These are phyloP conservation scores for Lasioglossum baleicum DNA, from an alignment of 1,140 invertebrate genomes.

Conservation along the genomic window DNA sequence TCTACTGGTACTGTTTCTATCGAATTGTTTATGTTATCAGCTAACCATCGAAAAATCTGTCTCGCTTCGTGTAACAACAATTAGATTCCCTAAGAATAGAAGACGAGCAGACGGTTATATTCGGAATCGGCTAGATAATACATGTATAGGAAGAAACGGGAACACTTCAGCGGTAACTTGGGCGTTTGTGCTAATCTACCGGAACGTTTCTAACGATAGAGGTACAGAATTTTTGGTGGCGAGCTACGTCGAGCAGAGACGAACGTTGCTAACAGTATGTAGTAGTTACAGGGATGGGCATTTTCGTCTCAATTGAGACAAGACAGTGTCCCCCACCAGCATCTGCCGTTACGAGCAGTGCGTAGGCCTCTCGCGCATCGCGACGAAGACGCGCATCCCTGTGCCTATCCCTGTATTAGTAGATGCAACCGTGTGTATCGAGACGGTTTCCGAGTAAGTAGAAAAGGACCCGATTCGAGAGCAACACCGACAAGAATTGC, in stretches of 20 bases:
- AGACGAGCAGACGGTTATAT: neutral
- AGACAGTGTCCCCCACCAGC: too few species aligned
- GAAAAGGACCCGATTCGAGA: neutral
- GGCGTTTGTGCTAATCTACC: neutral
- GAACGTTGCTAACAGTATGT: neutral
- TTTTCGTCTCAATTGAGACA: too few species aligned
- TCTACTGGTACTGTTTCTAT: too few species aligned
- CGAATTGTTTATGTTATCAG: neutral
- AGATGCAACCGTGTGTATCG: neutral
- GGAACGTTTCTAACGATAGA: neutral
- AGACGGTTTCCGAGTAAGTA: neutral
- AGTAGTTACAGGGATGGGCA: too few species aligned
- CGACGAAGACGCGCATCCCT: too few species aligned
- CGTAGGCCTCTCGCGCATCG: too few species aligned
- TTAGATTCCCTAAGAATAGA: neutral
- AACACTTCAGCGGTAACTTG: constrained; percentile 26
- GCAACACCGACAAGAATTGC: neutral
- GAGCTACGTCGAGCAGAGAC: neutral
- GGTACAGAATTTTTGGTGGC: neutral
- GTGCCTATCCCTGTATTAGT: neutral
- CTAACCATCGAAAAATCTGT: neutral
- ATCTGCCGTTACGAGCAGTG: too few species aligned
- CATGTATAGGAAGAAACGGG: constrained; percentile 9
- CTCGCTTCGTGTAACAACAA: neutral
- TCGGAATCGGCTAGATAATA: neutral